These are phyloP conservation scores for Amphibalanus amphitrite DNA, from an alignment of 1,140 invertebrate species.

Conservation along the genomic window DNA sequence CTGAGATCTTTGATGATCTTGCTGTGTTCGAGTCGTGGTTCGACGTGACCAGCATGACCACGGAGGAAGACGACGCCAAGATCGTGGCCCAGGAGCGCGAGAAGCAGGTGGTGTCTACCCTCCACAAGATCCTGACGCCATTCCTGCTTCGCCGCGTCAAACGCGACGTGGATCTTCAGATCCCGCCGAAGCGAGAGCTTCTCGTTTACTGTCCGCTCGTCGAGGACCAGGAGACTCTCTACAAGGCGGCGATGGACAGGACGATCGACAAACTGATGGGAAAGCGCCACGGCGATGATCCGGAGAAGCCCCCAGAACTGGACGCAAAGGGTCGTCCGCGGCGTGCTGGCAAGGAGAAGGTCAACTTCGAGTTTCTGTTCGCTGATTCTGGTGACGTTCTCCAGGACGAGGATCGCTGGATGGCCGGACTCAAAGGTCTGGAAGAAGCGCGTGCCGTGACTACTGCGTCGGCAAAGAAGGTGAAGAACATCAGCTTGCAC, in stretches of 20 bases:
- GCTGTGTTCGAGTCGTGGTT: conserved; percentile 46
- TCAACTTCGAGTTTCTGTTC: conserved; percentile 6
- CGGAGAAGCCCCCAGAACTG: conserved; percentile 5
- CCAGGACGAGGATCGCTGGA: neutral
- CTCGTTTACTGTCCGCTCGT: conserved; percentile 45
- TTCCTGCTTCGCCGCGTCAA: conserved; percentile 50
- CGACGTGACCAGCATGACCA: conserved; percentile 33
- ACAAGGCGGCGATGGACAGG: conserved; percentile 32
- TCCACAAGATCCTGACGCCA: conserved; percentile 45
- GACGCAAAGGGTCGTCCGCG: neutral
- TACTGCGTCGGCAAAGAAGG: neutral
- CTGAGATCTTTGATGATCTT: conserved; percentile 48
- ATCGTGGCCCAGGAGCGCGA: conserved; percentile 41
- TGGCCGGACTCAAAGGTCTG: conserved; percentile 8
- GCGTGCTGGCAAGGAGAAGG: neutral
- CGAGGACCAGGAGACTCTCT: conserved; percentile 38
- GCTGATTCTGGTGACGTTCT: conserved; percentile 4
- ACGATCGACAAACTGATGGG: conserved; percentile 24
- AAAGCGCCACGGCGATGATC: conserved; percentile 19
- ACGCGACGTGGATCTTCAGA: conserved; percentile 38
- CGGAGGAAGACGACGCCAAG: conserved; percentile 25
- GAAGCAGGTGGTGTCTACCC: conserved; percentile 35
- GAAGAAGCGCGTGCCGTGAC: neutral
- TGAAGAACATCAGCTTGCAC: conserved; percentile 9
- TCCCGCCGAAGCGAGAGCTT: conserved; percentile 46